Percentiles rank a stretch among this genome's conserved stretches.
Conservation (phyloP, 2,888 invertebrate genomes). For the Leucoptera coffeella region DNA sequence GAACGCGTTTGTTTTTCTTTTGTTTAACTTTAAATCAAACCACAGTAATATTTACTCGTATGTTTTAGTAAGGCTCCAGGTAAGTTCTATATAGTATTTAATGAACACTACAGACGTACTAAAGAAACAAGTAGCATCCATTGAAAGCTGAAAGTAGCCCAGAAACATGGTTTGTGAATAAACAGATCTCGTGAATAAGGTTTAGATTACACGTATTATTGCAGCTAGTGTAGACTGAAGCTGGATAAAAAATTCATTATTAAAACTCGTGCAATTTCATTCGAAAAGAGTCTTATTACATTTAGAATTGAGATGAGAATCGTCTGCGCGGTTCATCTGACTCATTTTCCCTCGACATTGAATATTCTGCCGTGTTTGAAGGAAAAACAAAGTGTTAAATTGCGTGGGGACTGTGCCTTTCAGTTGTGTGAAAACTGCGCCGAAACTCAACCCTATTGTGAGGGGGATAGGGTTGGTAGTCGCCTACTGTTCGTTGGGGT, state of each 20-base stretch:
- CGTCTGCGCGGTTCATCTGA: constrained; percentile 33
- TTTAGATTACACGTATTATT: constrained; percentile 44
- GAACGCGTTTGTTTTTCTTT: too few relatives aligned
- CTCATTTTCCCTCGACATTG: constrained; percentile 51
- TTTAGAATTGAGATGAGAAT: constrained; percentile 26
- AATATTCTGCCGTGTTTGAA: constrained; percentile 53
- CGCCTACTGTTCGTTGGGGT: constrained; percentile 6
- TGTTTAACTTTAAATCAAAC: too few relatives aligned
- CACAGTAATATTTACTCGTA: too few relatives aligned
- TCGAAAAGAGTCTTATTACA: constrained; percentile 41
- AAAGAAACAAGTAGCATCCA: too few relatives aligned
- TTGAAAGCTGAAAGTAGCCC: too few relatives aligned
- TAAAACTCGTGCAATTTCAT: constrained; percentile 12
- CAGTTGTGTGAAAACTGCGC: constrained; percentile 15
- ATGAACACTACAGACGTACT: too few relatives aligned
- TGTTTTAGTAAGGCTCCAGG: too few relatives aligned
- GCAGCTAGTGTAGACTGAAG: constrained; percentile 38
- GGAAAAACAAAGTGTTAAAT: constrained; percentile 55
- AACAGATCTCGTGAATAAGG: constrained; percentile 25
- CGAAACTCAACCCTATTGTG: constrained; percentile 19
- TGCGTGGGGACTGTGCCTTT: constrained; percentile 48
- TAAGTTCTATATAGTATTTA: too few relatives aligned
- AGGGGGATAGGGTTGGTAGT: constrained; percentile 5
- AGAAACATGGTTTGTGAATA: too few relatives aligned
- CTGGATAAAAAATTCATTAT: constrained; percentile 45